Evolutionary conservation across 2,797 vertebrate species (phyloP).

Genomic region (Crocidura indochinensis): DNA sequence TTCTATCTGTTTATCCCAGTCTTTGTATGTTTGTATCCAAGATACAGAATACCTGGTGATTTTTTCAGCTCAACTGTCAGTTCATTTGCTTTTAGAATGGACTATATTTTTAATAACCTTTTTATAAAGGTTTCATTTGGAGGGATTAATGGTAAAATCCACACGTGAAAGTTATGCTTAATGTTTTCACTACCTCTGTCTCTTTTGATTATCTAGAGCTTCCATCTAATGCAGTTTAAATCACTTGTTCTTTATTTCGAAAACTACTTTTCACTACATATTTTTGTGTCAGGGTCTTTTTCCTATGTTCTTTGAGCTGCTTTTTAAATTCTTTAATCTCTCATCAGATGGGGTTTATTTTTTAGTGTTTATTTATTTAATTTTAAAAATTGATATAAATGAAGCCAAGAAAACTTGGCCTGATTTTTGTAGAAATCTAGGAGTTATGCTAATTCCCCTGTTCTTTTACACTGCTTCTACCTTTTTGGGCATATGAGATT

Average conservation of each 20-base stretch:
- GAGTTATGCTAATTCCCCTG: not conserved
- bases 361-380: too few species aligned
- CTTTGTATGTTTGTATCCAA: not conserved
- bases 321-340: not conserved
- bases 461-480: not conserved
- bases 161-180: not conserved
- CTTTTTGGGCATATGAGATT: not conserved
- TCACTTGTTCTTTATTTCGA: not conserved
- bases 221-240: not conserved
- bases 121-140: not conserved
- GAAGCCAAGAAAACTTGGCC: not conserved
- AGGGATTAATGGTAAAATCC: constrained; percentile 61
- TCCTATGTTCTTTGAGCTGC: not conserved
- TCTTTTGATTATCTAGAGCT: not conserved
- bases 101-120: constrained; percentile 21
- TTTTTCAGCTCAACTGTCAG: constrained; percentile 19
- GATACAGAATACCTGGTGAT: not conserved
- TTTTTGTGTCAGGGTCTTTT: constrained; percentile 8
- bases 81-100: constrained; percentile 47
- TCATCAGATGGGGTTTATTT: not conserved
- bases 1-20: not conserved
- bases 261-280: not conserved
- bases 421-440: not conserved
- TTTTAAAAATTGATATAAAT: not conserved
- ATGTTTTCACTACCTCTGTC: not conserved